These are phyloP conservation scores for Lanius collurio DNA, from an alignment of 2,113 vertebrate genomes.

Conservation along the genomic window DNA sequence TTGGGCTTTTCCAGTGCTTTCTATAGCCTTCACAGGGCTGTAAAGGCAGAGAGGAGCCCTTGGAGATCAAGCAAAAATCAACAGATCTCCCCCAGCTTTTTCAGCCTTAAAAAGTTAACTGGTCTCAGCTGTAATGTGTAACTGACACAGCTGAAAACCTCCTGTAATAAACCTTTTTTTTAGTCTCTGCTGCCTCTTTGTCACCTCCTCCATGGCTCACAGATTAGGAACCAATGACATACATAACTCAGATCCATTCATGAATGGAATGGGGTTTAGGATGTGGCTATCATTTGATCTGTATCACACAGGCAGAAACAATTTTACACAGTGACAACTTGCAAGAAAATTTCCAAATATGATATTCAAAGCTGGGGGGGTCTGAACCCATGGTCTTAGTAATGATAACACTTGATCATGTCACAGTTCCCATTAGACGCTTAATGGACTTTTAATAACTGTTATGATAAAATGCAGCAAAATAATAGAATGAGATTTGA, in stretches of 20 bases:
- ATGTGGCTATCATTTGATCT: background rate
- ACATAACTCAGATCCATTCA: background rate
- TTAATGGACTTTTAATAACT: background rate
- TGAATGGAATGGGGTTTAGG: background rate
- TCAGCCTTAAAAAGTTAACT: background rate
- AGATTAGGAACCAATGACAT: background rate
- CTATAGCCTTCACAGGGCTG: background rate
- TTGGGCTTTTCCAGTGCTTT: background rate
- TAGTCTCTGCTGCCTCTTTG: background rate
- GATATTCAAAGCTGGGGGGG: background rate
- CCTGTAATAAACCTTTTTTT: background rate
- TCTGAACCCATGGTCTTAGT: background rate
- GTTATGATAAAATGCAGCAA: background rate
- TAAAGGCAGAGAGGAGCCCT: background rate
- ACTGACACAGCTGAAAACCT: background rate
- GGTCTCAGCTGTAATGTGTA: background rate
- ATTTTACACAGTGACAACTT: background rate
- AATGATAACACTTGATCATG: background rate
- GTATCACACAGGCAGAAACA: background rate
- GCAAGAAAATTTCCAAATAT: background rate
- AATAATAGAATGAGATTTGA: background rate
- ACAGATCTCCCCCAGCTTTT: background rate
- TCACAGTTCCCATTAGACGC: background rate
- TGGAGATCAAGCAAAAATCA: background rate
- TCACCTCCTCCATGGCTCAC: background rate